Percentiles rank a stretch among this genome's conserved stretches.
These are phyloP conservation scores for Monopterus albus DNA, from an alignment of 2,113 vertebrate species.

Conservation along the genomic window DNA sequence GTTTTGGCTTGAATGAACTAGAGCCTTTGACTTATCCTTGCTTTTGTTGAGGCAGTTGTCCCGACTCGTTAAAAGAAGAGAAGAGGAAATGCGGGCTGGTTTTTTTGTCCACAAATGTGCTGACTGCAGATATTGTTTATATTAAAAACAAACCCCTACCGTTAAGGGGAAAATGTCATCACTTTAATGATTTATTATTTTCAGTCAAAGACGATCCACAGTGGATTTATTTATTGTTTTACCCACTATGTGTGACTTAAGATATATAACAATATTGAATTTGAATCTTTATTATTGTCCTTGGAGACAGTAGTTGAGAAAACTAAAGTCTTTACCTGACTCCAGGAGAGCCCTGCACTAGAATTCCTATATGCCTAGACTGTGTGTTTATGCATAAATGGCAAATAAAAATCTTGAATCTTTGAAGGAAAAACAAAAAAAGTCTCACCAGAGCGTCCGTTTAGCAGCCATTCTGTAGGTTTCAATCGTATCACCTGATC, in stretches of 20 bases:
- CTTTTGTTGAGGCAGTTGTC: slow-evolving; percentile 31
- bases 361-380: too few relatives aligned
- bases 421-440: too few relatives aligned
- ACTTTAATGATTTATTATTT: slow-evolving; percentile 9
- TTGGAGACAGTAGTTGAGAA: neutral
- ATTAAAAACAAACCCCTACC: slow-evolving; percentile 13
- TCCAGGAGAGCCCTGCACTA: too few relatives aligned
- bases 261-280: neutral
- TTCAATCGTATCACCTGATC: neutral
- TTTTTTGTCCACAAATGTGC: slow-evolving; percentile 6
- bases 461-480: neutral
- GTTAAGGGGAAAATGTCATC: neutral
- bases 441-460: neutral
- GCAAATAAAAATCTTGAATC: too few relatives aligned
- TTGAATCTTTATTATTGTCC: neutral
- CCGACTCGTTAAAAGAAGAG: slow-evolving; percentile 24
- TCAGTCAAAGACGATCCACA: neutral
- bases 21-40: slow-evolving; percentile 1
- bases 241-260: neutral
- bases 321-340: too few relatives aligned
- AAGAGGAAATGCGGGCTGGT: slow-evolving; percentile 8
- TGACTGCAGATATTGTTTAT: slow-evolving; percentile 13
- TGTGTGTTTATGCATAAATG: too few relatives aligned
- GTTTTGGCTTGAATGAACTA: slow-evolving; percentile 37
- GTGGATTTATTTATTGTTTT: too few relatives aligned